Evolutionary conservation across 1,140 invertebrate genomes (phyloP), one percentile per base, ranked within the genome.

Genomic region (Trachelipus rathkii): DNA sequence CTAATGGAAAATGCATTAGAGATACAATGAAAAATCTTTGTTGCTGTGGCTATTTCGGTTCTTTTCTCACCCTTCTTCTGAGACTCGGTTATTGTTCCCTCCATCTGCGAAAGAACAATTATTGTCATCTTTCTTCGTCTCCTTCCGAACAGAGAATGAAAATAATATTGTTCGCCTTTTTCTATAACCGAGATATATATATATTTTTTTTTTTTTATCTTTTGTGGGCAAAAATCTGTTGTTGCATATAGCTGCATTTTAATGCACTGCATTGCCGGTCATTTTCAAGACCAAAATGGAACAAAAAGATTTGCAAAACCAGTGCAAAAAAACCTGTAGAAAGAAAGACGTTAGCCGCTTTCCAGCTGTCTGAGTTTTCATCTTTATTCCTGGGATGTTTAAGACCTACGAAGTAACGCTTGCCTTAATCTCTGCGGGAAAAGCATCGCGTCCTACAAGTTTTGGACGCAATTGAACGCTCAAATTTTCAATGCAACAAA

Each of bases 1-100:
- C 50, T 60, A 60, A 60, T 60, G 50, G 50, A 60, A 60, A 60
- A 60, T 60, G 50, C 50, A 60, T 60, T 60, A 60, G 19, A 60
- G 50, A 15, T 60, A 19, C 19, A 60, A 60, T 15, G 50, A 60
- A 60, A 15, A 13, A 19, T 19, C 50, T 60, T 60, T 60, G 11
- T 13, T 19, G 11, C 50, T 60, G 50, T 60, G 50, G 50, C 50
- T 60, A 60, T 60, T 60, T 19, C 50, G 11, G 50, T 1, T 8
- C 50, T 60, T 60, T 60, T 60, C 50, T 60, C 50, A 60, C 50
- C 50, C 50, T 19, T 13, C 11, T 15, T 60, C 11, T 60, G 50
- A 15, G 50, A 60, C 8, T 60, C 19, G 50, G 19, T 2, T 8
- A 60, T 60, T 60, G 50, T 60, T 60, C 50, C 50, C 19, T 60